Percentiles rank a stretch among this genome's conserved stretches.
phyloP scores from a whole-genome alignment of 2,797 vertebrate species.

The Botia almorhae region DNA sequence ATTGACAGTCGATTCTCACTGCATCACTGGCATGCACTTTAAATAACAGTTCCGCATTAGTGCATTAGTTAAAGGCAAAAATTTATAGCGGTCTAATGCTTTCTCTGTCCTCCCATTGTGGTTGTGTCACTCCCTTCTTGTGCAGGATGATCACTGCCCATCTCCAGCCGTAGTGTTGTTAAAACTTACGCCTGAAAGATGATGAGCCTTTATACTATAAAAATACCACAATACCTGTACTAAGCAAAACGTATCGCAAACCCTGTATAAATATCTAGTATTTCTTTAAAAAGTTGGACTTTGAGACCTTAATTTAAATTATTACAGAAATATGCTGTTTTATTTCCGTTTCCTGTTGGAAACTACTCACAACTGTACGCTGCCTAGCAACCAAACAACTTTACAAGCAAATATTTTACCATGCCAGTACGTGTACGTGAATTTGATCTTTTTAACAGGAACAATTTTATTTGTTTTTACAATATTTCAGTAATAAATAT shows the following conservation, averaged over 20 bases:
- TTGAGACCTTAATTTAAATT: not conserved
- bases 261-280: too few relatives aligned
- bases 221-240: not conserved
- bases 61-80: slow-evolving; percentile 4
- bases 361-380: slow-evolving; percentile 18
- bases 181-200: slow-evolving; percentile 18
- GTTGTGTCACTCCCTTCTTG: slow-evolving; percentile 35
- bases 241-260: not conserved
- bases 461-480: too few relatives aligned
- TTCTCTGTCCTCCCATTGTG: slow-evolving; percentile 46
- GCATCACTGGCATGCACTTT: slow-evolving; percentile 13
- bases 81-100: slow-evolving; percentile 2
- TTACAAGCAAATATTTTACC: not conserved
- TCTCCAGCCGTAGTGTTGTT: slow-evolving; percentile 17
- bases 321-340: not conserved
- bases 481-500: too few relatives aligned
- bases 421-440: too few relatives aligned
- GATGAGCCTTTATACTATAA: not conserved
- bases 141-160: slow-evolving; percentile 15
- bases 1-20: slow-evolving; percentile 35
- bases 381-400: slow-evolving; percentile 53
- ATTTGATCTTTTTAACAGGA: not conserved
- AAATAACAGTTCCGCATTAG: slow-evolving; percentile 8
- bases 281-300: not conserved
- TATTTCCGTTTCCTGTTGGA: slow-evolving; percentile 59